Evolutionary conservation across 2,113 vertebrate species (phyloP), one percentile per base, ranked within the genome.

Genomic region (Marcusenius ussheri): DNA sequence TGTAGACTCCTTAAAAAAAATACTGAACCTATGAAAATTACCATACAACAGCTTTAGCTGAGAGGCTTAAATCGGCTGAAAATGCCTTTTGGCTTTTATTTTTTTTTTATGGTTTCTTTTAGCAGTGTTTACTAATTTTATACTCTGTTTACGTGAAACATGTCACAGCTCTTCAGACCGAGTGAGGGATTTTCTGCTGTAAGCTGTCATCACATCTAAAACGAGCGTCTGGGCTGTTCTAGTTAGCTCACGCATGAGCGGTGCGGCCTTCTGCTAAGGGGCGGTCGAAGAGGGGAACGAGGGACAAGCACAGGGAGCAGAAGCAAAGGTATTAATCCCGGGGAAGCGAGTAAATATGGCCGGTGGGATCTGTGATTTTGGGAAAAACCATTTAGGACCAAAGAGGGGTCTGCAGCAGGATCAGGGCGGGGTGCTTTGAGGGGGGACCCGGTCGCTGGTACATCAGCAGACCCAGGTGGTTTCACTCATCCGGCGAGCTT

Each of bases 51-150:
- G 17, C 51, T 85, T 85, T 10, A 27, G 83, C 46, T n/a, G 27
- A 35, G 50, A 88, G 35, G 49, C 50, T 56, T 88, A 88, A 56
- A 56, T 53, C 50, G 15, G 53, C 86, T 39, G 49, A 88, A 53
- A 88, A 88, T 66, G 35, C 50, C 53, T 88, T 88, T 88, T 31
- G 53, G 51, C 35, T 42, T 39, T 46, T 17, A 31, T 10, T 2
- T 53, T 39, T 35, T 39, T 53, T 39, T 31, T 35, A 42, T 88
- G 31, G 31, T 88, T 53, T 56, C 35, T 50, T 86, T 86, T 86
- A 86, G n/a, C 84, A 31, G 47, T 86, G 84, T 51, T 86, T 86
- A 86, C 84, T 86, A 86, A 49, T 50, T 47, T 86, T 15, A 86
- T 51, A 51, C n/a, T 49, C 24, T 51, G 47, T 51, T 86, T 86